A percentile compares a stretch with the other conserved stretches of the same genome.
Evolutionary conservation across 2,113 vertebrate genomes (phyloP).

Genomic region (Varanus komodoensis): DNA sequence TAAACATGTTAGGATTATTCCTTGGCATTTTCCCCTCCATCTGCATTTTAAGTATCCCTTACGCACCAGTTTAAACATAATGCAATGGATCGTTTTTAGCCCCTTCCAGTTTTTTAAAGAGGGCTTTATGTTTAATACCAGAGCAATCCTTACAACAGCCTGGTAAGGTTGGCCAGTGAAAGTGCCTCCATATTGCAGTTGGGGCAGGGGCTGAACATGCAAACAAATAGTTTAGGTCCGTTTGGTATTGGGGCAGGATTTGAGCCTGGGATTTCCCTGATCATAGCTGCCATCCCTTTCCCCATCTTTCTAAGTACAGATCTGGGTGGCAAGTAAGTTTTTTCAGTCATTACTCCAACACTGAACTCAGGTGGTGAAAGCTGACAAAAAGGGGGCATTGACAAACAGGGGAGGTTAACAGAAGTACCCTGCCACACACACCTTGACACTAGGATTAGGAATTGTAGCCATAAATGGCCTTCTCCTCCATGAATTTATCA

Average conservation of each 20-base stretch:
- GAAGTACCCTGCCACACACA: too few species aligned
- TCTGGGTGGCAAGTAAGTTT: background rate
- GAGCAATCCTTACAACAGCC: background rate
- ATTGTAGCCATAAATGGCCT: too few species aligned
- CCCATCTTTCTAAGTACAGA: background rate
- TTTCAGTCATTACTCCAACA: too few species aligned
- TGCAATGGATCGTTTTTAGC: background rate
- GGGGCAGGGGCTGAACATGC: background rate
- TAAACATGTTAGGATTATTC: too few species aligned
- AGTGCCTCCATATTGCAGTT: background rate
- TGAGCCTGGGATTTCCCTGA: background rate
- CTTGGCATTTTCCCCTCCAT: background rate
- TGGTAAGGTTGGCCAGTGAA: background rate
- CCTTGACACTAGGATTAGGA: too few species aligned
- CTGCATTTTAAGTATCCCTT: background rate
- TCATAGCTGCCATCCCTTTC: background rate
- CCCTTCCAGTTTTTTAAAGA: too few species aligned
- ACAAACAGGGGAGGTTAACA: too few species aligned
- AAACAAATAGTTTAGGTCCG: background rate
- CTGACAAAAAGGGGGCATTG: too few species aligned
- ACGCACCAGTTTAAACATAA: background rate
- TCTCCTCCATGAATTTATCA: too few species aligned
- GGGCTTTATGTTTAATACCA: background rate
- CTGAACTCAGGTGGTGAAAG: too few species aligned
- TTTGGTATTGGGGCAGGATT: background rate